Base-by-base conservation (phyloP, 2,888 invertebrate genomes). In the Drosophila fungiperda region DNA sequence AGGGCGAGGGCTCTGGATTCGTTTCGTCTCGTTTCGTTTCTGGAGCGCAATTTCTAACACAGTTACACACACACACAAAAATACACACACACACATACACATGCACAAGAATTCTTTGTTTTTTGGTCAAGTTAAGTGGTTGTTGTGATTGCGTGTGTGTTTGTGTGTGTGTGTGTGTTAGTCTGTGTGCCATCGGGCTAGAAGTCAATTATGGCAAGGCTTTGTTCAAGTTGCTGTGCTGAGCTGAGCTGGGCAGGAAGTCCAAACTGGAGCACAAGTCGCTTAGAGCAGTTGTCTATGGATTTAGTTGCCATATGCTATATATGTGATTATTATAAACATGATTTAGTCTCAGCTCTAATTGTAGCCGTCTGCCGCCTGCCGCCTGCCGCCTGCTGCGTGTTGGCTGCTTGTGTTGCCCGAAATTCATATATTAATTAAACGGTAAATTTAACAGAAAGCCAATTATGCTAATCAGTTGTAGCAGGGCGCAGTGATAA, bases 371-470 rank as follows among this genome's bases (percentile, higher is more conserved):
- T 26, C 26, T 26, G 26, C 26, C 2, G 45, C 1, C 23, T 45
- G 20, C 45, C 42, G 36, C 5, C 3, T 20, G 32, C n/a, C 20
- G 3, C 1, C 7, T 45, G 45, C 49, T 49, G 17, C 17, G 29
- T 49, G 58, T 42, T n/a, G 54, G 58, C 52, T 26, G 33, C 60
- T 48, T 36, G 64, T 69, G 72, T 54, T 57, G 55, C 68, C 66
- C 76, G 3, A 68, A 74, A 81, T 76, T 69, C 70, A 63, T 87
- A 82, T 89, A 89, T 87, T 87, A 89, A 89, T 87, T 87, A 87
- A 87, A 87, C 76, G 87, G 87, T 80, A 87, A 87, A 87, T 87
- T 89, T 89, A 89, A 87, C 89, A 82, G 80, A 80, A 82, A 89
- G 83, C 75, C 83, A 87, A 89, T 87, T 87, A 87, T 87, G 87